Conservation (phyloP, 2,888 invertebrate genomes). For the Heteropelma amictum region DNA sequence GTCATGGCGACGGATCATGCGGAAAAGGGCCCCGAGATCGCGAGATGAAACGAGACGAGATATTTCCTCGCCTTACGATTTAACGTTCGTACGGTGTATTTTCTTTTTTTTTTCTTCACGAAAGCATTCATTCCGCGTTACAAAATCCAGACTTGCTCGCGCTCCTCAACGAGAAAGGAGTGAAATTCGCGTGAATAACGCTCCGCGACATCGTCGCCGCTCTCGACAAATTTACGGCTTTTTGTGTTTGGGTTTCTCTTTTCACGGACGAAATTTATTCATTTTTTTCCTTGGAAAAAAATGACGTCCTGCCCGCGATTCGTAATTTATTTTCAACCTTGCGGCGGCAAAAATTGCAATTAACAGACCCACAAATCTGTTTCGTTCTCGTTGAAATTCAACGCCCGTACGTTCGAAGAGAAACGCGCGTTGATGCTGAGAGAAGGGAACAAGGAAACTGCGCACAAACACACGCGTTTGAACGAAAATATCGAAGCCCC, state of each 20-base stretch:
- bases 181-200: slow-evolving; percentile 15
- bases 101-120: slow-evolving; percentile 42
- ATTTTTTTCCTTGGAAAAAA: neutral
- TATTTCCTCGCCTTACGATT: neutral
- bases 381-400: neutral
- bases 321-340: neutral
- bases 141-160: slow-evolving; percentile 29
- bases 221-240: neutral
- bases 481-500: too few relatives aligned
- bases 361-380: neutral
- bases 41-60: slow-evolving; percentile 23
- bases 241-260: neutral
- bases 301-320: neutral
- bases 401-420: too few relatives aligned
- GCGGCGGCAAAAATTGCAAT: neutral
- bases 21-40: slow-evolving; percentile 42
- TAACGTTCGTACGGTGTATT: slow-evolving; percentile 33
- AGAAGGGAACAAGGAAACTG: too few relatives aligned
- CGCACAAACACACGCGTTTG: too few relatives aligned
- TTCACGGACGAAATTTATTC: slow-evolving; percentile 8
- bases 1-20: slow-evolving; percentile 72
- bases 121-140: slow-evolving; percentile 42
- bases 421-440: too few relatives aligned
- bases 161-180: neutral
- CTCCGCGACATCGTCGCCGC: neutral